Evolutionary conservation across 2,888 invertebrate genomes (phyloP).

Genomic region (Sacculina carcini): DNA sequence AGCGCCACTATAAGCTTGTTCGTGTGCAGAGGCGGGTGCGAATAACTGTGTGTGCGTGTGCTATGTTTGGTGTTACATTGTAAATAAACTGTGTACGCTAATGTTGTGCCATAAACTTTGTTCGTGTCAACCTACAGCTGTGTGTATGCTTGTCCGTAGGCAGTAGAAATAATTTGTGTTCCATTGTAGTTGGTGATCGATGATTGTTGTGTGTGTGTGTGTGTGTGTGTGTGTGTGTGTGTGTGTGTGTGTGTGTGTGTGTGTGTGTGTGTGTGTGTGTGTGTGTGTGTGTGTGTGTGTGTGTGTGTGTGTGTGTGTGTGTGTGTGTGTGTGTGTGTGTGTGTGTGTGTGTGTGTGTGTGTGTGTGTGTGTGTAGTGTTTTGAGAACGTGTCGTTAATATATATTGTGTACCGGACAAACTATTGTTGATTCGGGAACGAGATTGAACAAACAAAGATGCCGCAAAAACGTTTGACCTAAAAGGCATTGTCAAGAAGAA

Average conservation of each 20-base stretch:
- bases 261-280: not conserved
- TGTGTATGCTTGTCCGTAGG: too few relatives aligned
- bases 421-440: too few relatives aligned
- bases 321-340: not conserved
- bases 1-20: not conserved
- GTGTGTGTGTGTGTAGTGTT: not conserved
- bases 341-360: not conserved
- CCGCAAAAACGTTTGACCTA: too few relatives aligned
- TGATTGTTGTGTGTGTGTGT: not conserved
- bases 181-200: not conserved
- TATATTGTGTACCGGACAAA: too few relatives aligned
- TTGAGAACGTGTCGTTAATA: not conserved
- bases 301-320: constrained; percentile 4
- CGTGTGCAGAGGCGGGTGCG: not conserved
- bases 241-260: not conserved
- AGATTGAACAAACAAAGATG: too few relatives aligned
- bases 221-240: too few relatives aligned
- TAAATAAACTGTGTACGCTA: too few relatives aligned
- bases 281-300: not conserved
- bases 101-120: too few relatives aligned
- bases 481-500: too few relatives aligned
- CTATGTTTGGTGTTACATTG: too few relatives aligned
- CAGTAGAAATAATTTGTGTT: too few relatives aligned
- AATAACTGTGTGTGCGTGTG: not conserved
- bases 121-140: too few relatives aligned